Evolutionary conservation across 2,888 invertebrate genomes (phyloP), one percentile per base, ranked within the genome.

Genomic region (Suillia variegata): DNA sequence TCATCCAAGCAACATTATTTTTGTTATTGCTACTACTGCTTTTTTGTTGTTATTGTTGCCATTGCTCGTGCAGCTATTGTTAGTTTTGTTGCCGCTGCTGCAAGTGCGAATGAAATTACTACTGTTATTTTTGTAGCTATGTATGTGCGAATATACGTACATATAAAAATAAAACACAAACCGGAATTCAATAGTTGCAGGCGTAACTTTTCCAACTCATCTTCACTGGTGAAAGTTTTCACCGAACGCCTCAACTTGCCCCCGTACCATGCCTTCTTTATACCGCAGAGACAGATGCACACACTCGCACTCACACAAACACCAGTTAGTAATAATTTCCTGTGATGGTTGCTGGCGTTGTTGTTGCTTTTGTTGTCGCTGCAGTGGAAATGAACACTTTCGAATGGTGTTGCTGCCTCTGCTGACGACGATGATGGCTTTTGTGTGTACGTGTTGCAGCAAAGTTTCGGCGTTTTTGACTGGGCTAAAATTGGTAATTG

Each of bases 41-140:
- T n/a, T n/a, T n/a, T 50, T 50, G 22, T 52, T 52, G 52, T 52
- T 52, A 52, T 52, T 52, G 52, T 34, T 34, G 52, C 33, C 52
- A 50, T 22, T 15, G 22, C 21, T 8, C 45, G 18, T 5, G 18
- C 17, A 13, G 45, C 45, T 20, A 18, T 45, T 45, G 45, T 45
- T 45, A 45, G 17, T 17, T 4, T 20, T 45, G 45, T 13, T 38
- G 38, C n/a, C n/a, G 38, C n/a, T 38, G 45, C 20, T 45, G 18
- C 38, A 45, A 45, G 45, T 45, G 45, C 45, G 45, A 45, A 45
- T 45, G 17, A 45, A 45, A 45, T 45, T 45, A 45, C 45, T 12
- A 4, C 38, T n/a, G 20, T n/a, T 38, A 13, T 38, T 38, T 6
- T 38, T 38, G 38, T n/a, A 38, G n/a, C n/a, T n/a, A n/a, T n/a